Evolutionary conservation across 2,113 vertebrate species (phyloP).

Genomic region (Pseudopipra pipra): DNA sequence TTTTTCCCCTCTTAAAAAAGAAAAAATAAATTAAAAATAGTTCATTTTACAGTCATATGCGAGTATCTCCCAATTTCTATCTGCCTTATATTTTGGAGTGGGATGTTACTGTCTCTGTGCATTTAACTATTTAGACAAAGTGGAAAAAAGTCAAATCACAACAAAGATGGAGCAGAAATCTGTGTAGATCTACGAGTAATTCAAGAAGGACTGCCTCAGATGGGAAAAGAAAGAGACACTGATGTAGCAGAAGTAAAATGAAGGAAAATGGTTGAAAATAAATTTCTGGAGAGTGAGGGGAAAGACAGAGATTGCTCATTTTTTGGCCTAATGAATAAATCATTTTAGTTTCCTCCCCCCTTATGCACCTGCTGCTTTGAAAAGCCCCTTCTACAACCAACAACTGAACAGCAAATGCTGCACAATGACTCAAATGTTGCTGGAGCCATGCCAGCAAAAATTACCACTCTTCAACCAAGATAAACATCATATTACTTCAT

Average conservation of each 20-base stretch:
- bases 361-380: constrained; percentile 83
- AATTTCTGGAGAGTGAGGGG: constrained; percentile 60
- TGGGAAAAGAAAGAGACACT: constrained; percentile 28
- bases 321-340: constrained; percentile 91
- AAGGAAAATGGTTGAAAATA: constrained; percentile 59
- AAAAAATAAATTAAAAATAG: not conserved
- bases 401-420: constrained; percentile 80
- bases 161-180: constrained; percentile 39
- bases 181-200: constrained; percentile 16
- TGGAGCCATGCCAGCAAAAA: constrained; percentile 87
- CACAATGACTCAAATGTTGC: constrained; percentile 78
- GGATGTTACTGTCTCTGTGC: not conserved
- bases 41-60: not conserved
- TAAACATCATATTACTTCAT: constrained; percentile 99
- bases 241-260: constrained; percentile 22
- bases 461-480: constrained; percentile 96
- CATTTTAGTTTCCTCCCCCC: constrained; percentile 71
- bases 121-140: constrained; percentile 21
- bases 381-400: constrained; percentile 75
- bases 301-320: constrained; percentile 80
- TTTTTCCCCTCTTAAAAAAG: not conserved
- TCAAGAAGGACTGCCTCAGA: constrained; percentile 64
- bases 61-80: not conserved
- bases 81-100: not conserved
- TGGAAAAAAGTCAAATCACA: constrained; percentile 37